These are phyloP conservation scores for Phoeniculus purpureus DNA, from an alignment of 2,797 vertebrate species.

Conservation along the genomic window DNA sequence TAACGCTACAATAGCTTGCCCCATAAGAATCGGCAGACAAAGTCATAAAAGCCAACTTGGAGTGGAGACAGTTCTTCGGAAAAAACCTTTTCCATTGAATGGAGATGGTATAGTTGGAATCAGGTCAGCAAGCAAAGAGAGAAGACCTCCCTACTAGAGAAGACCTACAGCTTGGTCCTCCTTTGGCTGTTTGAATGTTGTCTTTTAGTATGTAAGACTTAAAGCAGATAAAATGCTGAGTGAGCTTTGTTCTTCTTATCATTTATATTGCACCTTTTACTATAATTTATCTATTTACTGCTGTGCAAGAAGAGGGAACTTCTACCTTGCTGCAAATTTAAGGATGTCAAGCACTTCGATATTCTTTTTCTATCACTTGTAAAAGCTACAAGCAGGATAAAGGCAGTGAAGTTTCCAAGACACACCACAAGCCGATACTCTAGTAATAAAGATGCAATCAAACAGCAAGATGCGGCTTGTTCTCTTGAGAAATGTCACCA, in stretches of 20 bases:
- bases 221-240: neutral
- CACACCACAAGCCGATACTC: neutral
- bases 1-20: neutral
- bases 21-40: neutral
- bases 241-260: neutral
- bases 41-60: neutral
- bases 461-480: neutral
- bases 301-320: neutral
- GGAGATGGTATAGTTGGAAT: neutral
- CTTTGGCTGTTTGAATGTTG: fast-evolving
- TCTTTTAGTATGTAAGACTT: neutral
- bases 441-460: neutral
- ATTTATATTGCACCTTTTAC: neutral
- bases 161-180: fast-evolving
- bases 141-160: fast-evolving
- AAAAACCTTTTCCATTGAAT: neutral
- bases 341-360: neutral
- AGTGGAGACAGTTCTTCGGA: neutral
- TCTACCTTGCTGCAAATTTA: neutral
- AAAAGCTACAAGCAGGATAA: neutral
- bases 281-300: neutral
- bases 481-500: neutral
- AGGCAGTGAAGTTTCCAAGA: neutral
- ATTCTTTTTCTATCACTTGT: neutral
- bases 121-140: neutral